Evolutionary conservation across 2,113 vertebrate genomes (phyloP), one percentile per base, ranked within the genome.

Genomic region (Hippocampus abdominalis): DNA sequence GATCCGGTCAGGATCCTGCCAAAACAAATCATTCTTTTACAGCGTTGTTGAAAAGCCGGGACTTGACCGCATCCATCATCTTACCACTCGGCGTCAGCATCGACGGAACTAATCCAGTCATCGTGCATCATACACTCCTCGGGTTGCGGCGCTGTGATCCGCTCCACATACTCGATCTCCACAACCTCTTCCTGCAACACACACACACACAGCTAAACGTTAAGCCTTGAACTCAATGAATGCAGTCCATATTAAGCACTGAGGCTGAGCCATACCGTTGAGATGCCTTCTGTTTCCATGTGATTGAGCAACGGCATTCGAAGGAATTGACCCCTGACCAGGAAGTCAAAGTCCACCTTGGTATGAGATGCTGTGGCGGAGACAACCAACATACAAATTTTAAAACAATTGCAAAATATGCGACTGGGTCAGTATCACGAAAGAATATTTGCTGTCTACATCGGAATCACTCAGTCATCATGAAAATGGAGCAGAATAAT

Each of bases 121-220:
- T 99, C 97, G 0, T 99, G 97, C 88, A 98, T 93, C 86, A 99
- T 93, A 74, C 96, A 98, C 68, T 98, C 95, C 85, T 99, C 94
- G 0, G 96, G 95, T 76, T 98, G 94, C 5, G 97, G 97, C 1
- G 97, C 97, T 2, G 91, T 95, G 40, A 96, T 94, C 73, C 93
- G 94, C 87, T 97, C 95, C 56, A 98, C 95, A 1, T 98, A 99
- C 65, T 98, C 96, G 0, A 99, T 92, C 86, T 96, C 96, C 78
- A 99, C 94, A 64, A 98, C 97, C 5, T 98, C 96, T 94, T 99
- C 97, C 97, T 99, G 79, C 65, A 85, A 85, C 62, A 86, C 46
- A 85, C 57, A 77, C 62, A 86, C 23, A 76, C 42, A 72, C 23
- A 59, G 66, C 6, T 4, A 49, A 57, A 56, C 3, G 59, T 67